Percentiles rank a stretch among this genome's conserved stretches.
These are phyloP conservation scores for Spheniscus humboldti DNA, from an alignment of 2,797 vertebrate species.

Conservation along the genomic window DNA sequence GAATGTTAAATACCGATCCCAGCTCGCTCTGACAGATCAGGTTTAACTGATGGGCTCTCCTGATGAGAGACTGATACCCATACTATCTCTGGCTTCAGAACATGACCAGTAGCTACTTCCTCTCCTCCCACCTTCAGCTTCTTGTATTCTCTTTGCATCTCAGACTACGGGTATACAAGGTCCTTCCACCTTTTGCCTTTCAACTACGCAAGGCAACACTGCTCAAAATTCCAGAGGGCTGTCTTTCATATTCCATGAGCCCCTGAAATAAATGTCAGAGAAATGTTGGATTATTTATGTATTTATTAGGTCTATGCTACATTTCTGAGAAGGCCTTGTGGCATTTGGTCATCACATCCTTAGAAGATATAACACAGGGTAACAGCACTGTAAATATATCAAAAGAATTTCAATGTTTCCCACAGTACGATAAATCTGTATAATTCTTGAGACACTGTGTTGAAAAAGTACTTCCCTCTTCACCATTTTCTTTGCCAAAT, in stretches of 20 bases:
- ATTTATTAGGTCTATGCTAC: slow-evolving; percentile 23
- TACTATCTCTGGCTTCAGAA: background rate
- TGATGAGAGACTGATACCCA: background rate
- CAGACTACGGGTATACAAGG: background rate
- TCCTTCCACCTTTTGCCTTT: background rate
- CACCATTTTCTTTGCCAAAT: background rate
- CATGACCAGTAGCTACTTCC: background rate
- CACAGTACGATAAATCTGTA: background rate
- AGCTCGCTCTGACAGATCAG: background rate
- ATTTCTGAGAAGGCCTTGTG: slow-evolving; percentile 48
- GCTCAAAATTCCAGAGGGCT: slow-evolving; percentile 49
- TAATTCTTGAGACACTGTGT: background rate
- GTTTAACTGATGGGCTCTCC: background rate
- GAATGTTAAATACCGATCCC: background rate
- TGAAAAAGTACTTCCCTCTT: background rate
- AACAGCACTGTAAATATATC: background rate
- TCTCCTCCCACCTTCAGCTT: background rate
- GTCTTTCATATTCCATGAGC: slow-evolving; percentile 34
- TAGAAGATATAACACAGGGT: slow-evolving; percentile 9
- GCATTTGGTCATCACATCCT: slow-evolving; percentile 36
- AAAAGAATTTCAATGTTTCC: background rate
- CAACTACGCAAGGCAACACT: background rate
- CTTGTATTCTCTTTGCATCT: background rate
- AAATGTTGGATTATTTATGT: slow-evolving; percentile 56
- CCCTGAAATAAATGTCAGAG: slow-evolving; percentile 56